Percentiles rank a stretch among this genome's conserved stretches.
Conservation (phyloP, 2,797 vertebrate genomes). For the Leptodactylus fallax region DNA sequence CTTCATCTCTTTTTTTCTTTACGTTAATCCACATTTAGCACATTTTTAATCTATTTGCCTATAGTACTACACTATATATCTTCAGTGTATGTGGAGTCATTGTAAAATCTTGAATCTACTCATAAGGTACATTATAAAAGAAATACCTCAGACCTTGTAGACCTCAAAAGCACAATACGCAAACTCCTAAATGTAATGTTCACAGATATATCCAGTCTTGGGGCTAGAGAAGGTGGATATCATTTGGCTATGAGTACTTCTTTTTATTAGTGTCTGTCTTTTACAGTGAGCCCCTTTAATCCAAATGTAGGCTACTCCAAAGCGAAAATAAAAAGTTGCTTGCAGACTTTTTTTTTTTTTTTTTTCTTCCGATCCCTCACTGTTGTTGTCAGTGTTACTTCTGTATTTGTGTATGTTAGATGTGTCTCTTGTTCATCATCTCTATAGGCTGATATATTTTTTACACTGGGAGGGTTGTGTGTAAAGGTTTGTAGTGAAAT, state of each 20-base stretch:
- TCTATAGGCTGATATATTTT: not conserved
- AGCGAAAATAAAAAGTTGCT: not conserved
- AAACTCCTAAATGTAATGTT: slow-evolving; percentile 3
- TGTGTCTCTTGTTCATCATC: not conserved
- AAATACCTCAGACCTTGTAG: slow-evolving; percentile 15
- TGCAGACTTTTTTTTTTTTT: not conserved
- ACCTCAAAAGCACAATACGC: slow-evolving; percentile 18
- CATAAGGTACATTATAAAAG: slow-evolving; percentile 11
- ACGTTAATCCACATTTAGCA: too few relatives aligned
- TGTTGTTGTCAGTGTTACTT: not conserved
- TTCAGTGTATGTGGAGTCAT: not conserved
- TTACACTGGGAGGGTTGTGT: not conserved
- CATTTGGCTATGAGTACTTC: too few relatives aligned
- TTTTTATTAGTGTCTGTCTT: too few relatives aligned
- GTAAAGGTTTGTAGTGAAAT: slow-evolving; percentile 16
- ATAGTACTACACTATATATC: not conserved
- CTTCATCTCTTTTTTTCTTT: not conserved
- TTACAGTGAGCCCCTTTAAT: too few relatives aligned
- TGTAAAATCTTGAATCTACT: not conserved
- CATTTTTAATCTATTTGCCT: not conserved
- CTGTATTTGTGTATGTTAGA: not conserved
- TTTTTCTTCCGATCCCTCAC: not conserved
- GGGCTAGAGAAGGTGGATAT: not conserved
- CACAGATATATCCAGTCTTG: not conserved
- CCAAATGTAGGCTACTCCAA: too few relatives aligned